Evolutionary conservation across 2,113 vertebrate genomes (phyloP).

Genomic region (Spea bombifrons): DNA sequence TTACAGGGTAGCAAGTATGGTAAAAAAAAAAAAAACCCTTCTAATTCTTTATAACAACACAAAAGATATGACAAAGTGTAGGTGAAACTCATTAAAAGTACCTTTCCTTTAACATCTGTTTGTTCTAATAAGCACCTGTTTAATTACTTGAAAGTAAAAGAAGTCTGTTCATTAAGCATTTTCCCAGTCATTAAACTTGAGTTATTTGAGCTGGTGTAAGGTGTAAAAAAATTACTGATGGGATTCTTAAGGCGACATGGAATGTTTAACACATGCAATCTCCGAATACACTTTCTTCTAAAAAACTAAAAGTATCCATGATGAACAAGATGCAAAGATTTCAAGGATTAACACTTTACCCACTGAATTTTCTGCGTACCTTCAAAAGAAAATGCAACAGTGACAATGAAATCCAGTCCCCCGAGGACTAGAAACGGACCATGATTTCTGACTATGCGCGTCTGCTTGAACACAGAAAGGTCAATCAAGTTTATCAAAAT

Average conservation of each 20-base stretch:
- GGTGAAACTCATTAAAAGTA: constrained; percentile 39
- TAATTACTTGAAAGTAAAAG: constrained; percentile 47
- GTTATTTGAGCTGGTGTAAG: constrained; percentile 39
- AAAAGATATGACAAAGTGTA: constrained; percentile 32
- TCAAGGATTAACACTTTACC: neutral
- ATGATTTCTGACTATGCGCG: too few species aligned
- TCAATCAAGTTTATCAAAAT: too few species aligned
- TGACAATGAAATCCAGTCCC: too few species aligned
- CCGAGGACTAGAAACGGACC: too few species aligned
- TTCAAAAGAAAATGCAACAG: too few species aligned
- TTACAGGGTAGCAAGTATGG: constrained; percentile 18
- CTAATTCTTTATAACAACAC: constrained; percentile 14
- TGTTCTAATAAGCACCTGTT: constrained; percentile 43
- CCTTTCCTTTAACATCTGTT: constrained; percentile 37
- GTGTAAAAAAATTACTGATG: constrained; percentile 45
- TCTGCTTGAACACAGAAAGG: too few species aligned
- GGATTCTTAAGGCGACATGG: constrained; percentile 34
- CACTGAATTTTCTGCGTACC: too few species aligned
- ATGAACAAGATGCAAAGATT: neutral
- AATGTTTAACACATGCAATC: constrained; percentile 23
- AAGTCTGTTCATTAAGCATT: constrained; percentile 45
- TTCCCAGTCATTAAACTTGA: constrained; percentile 48
- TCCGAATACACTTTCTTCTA: constrained; percentile 8
- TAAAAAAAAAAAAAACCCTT: constrained; percentile 27
- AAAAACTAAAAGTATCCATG: constrained; percentile 14